Conservation (phyloP, 1,140 invertebrate genomes). For the Tribolium castaneum region DNA sequence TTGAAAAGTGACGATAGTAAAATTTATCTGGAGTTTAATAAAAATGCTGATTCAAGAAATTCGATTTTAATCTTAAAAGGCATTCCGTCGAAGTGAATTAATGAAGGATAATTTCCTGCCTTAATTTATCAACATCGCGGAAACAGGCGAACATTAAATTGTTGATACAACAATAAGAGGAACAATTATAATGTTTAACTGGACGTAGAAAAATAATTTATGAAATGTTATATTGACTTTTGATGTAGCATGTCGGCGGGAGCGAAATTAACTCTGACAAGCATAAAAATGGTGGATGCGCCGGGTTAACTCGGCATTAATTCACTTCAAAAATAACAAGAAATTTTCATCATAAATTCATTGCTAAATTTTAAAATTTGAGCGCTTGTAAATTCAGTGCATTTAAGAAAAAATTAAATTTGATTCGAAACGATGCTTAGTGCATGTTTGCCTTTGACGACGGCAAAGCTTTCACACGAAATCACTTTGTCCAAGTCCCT, state of each 20-base stretch:
- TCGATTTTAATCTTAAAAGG: constrained; percentile 32
- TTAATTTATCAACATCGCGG: constrained; percentile 13
- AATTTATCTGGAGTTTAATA: constrained; percentile 29
- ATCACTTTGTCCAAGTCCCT: constrained; percentile 41
- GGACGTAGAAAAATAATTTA: not conserved
- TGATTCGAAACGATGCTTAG: constrained; percentile 34
- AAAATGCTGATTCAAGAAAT: constrained; percentile 35
- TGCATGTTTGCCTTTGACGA: constrained; percentile 42
- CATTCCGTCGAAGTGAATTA: constrained; percentile 22
- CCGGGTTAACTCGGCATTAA: not conserved
- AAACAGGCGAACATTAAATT: not conserved
- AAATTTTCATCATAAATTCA: not conserved
- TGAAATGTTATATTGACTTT: not conserved
- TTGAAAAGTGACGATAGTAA: not conserved
- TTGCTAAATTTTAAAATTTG: not conserved
- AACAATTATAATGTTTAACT: not conserved
- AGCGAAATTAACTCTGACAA: not conserved
- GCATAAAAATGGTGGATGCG: constrained; percentile 9
- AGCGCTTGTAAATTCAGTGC: not conserved
- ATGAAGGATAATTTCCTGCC: constrained; percentile 28
- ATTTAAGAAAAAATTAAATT: constrained; percentile 40
- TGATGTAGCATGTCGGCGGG: not conserved
- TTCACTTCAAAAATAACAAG: not conserved
- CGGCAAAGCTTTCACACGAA: constrained; percentile 40
- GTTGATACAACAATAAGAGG: not conserved